Conservation (phyloP, 2,797 vertebrate species). For the Trachurus trachurus region DNA sequence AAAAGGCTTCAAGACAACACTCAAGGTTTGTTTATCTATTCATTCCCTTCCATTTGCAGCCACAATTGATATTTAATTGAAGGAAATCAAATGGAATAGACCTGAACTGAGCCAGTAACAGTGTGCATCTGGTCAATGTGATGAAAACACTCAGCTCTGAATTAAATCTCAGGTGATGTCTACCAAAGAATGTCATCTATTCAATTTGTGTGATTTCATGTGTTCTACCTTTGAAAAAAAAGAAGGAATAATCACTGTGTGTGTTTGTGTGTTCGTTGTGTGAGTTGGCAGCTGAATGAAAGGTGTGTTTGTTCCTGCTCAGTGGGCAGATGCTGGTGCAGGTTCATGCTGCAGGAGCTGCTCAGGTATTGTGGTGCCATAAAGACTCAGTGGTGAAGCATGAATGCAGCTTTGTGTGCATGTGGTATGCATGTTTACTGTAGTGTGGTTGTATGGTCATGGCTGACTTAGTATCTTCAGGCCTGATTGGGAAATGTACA, state of each 20-base stretch:
- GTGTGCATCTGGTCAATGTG: background rate
- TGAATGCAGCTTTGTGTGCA: background rate
- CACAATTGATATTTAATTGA: background rate
- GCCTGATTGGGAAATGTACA: background rate
- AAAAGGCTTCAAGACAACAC: background rate
- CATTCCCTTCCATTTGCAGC: background rate
- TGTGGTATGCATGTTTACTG: conserved; percentile 24
- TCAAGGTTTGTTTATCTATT: background rate
- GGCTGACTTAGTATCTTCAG: conserved; percentile 6
- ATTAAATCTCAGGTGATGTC: background rate
- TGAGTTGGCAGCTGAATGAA: background rate
- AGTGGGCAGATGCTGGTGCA: background rate
- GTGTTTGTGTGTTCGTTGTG: background rate
- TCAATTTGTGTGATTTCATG: background rate
- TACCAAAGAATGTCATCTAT: background rate
- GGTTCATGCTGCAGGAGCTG: conserved; percentile 9
- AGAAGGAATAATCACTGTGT: too few species aligned
- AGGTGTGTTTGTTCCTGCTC: background rate
- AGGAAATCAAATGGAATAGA: background rate
- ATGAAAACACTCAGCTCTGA: background rate
- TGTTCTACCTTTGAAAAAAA: too few species aligned
- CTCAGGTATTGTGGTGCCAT: background rate
- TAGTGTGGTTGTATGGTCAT: background rate
- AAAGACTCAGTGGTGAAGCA: conserved; percentile 10
- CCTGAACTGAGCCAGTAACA: too few species aligned